These are phyloP conservation scores for Oligia latruncula DNA, from an alignment of 2,888 invertebrate species.

Conservation along the genomic window DNA sequence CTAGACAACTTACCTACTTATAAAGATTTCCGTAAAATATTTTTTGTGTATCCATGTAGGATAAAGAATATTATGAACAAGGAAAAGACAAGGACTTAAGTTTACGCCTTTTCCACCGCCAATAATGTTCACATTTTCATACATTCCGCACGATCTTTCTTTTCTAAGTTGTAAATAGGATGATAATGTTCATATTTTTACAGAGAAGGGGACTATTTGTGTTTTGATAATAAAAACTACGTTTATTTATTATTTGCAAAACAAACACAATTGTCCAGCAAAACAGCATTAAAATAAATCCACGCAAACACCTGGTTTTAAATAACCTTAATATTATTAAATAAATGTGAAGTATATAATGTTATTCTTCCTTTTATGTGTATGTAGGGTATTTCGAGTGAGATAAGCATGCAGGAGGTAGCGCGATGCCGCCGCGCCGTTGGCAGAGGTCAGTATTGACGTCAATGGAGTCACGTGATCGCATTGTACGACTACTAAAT, in stretches of 20 bases:
- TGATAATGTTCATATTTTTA: background rate
- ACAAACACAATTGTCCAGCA: background rate
- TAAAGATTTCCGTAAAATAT: background rate
- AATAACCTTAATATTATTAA: constrained; percentile 27
- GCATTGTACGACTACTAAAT: constrained; percentile 73
- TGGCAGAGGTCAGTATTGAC: constrained; percentile 93
- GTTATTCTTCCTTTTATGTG: constrained; percentile 59
- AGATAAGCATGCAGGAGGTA: constrained; percentile 86
- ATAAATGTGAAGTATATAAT: constrained; percentile 42
- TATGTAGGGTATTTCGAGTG: constrained; percentile 83
- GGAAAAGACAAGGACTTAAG: background rate
- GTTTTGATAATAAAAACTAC: background rate
- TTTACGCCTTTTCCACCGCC: background rate
- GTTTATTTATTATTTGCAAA: background rate
- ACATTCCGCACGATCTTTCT: constrained; percentile 17
- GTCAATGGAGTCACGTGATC: constrained; percentile 92
- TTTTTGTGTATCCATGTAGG: background rate
- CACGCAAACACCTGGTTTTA: constrained; percentile 19
- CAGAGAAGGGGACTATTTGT: constrained; percentile 1
- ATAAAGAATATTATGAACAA: constrained; percentile 13
- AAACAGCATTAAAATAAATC: background rate
- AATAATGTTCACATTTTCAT: constrained; percentile 8
- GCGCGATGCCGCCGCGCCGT: constrained; percentile 81
- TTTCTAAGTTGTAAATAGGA: constrained; percentile 6
- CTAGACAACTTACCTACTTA: background rate